Evolutionary conservation across 2,797 vertebrate genomes (phyloP).

Genomic region (Pseudochirops cupreus): DNA sequence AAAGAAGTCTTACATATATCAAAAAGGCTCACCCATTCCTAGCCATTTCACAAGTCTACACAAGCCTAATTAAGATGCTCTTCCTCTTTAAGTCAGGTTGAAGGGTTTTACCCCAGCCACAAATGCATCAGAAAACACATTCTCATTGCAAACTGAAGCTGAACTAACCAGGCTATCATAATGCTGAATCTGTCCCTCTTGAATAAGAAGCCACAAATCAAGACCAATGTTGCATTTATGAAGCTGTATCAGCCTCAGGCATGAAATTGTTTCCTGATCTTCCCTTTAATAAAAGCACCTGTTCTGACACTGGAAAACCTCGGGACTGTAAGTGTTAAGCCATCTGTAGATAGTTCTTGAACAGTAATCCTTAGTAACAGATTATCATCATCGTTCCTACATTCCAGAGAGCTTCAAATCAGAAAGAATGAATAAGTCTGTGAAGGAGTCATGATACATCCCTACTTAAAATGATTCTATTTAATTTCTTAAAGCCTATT

Average conservation of each 20-base stretch:
- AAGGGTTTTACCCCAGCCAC: background rate
- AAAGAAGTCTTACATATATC: background rate
- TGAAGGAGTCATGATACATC: background rate
- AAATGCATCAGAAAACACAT: background rate
- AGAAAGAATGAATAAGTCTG: background rate
- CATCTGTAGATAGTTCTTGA: too few relatives aligned
- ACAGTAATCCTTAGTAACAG: background rate
- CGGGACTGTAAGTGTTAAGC: background rate
- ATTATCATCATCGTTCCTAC: background rate
- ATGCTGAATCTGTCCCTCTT: background rate
- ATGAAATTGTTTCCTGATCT: conserved; percentile 52
- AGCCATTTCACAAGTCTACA: background rate
- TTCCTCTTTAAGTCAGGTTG: background rate
- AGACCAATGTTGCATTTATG: background rate
- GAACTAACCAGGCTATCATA: background rate
- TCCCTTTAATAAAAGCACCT: conserved; percentile 67
- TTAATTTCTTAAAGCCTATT: background rate
- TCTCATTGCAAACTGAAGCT: background rate
- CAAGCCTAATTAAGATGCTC: background rate
- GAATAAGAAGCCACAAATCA: conserved; percentile 17
- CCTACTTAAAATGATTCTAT: background rate
- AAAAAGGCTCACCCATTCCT: background rate
- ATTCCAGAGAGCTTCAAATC: background rate
- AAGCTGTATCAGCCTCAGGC: conserved; percentile 54
- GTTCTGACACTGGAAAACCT: conserved; percentile 68